Base-by-base conservation (phyloP, 2,113 vertebrate species). In the Ophthalmolycus amberensis region DNA sequence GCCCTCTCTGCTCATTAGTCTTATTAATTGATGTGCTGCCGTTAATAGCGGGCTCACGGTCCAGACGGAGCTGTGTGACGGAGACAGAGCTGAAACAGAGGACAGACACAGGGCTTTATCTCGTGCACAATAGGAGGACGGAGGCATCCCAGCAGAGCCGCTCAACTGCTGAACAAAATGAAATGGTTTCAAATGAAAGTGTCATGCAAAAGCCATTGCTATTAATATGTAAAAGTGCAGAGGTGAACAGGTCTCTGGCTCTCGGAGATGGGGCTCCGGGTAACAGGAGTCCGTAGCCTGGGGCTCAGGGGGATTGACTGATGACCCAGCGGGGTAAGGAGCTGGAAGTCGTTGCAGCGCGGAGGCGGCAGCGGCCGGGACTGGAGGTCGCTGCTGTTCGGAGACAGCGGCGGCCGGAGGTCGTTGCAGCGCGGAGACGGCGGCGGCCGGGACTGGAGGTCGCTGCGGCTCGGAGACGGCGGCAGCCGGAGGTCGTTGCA, bases 1-100 rank as follows among this genome's bases (percentile, higher is more conserved):
- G 60, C 52, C 11, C 12, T 14, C 40, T 56, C 62, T 70, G 82
- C 32, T 73, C 62, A 68, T 68, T 80, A 50, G 62, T 56, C 63
- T 37, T 50, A 73, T 72, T 70, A 84, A 80, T 29, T 80, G 63
- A 84, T 70, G 25, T 48, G 14, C 66, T 75, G 79, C 60, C 64
- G 62, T 66, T 70, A 84, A 77, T 38, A 64, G 42, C 48, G 40
- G 6, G 32, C 64, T 59, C 50, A n/a, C 29, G 14, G 59, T 71
- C 75, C 56, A 72, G 32, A 37, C 15, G 18, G 62, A 22, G 48
- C 11, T 0, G 4, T 29, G 70, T 58, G 76, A 75, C 4, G 9
- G 22, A 66, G 77, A 20, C 20, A 7, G 5, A 46, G 37, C 40
- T 71, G 71, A 59, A 59, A 50, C n/a, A 65, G 11, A 58, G 32